Evolutionary conservation across 2,797 vertebrate species (phyloP).

Genomic region (Pelodytes ibericus): DNA sequence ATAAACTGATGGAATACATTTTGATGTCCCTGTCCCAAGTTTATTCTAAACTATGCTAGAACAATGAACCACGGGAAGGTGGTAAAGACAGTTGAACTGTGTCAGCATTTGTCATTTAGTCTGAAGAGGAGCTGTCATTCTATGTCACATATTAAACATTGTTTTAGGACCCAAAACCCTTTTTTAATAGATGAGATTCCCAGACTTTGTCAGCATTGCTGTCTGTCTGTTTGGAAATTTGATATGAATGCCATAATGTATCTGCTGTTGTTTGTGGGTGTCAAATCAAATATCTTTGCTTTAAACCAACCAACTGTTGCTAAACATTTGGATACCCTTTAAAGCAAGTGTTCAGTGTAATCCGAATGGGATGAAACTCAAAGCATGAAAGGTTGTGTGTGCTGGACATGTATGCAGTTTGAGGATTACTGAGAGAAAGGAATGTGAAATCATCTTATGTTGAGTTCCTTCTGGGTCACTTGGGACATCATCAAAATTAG

Average conservation of each 20-base stretch:
- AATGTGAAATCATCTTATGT: constrained; percentile 14
- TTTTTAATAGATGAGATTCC: constrained; percentile 39
- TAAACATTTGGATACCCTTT: constrained; percentile 37
- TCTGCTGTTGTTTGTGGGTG: constrained; percentile 43
- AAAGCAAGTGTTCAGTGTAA: constrained; percentile 43
- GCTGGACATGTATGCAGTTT: background rate
- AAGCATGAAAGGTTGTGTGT: constrained; percentile 20
- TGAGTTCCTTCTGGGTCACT: constrained; percentile 7
- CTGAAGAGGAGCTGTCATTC: background rate
- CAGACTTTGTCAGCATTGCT: constrained; percentile 48
- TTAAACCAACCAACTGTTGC: constrained; percentile 42
- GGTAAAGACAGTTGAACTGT: too few relatives aligned
- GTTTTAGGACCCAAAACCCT: background rate
- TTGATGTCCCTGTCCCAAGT: too few relatives aligned
- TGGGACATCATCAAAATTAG: background rate
- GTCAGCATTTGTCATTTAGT: too few relatives aligned
- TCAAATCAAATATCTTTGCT: constrained; percentile 34
- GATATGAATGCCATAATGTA: constrained; percentile 29
- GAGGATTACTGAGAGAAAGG: constrained; percentile 1
- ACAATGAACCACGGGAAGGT: too few relatives aligned
- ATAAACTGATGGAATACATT: too few relatives aligned
- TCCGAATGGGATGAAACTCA: constrained; percentile 26
- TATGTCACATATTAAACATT: background rate
- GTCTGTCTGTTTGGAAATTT: constrained; percentile 40
- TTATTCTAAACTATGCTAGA: too few relatives aligned